phyloP scores from a whole-genome alignment of 2,797 vertebrate species.

The Micrastur ruficollis region DNA sequence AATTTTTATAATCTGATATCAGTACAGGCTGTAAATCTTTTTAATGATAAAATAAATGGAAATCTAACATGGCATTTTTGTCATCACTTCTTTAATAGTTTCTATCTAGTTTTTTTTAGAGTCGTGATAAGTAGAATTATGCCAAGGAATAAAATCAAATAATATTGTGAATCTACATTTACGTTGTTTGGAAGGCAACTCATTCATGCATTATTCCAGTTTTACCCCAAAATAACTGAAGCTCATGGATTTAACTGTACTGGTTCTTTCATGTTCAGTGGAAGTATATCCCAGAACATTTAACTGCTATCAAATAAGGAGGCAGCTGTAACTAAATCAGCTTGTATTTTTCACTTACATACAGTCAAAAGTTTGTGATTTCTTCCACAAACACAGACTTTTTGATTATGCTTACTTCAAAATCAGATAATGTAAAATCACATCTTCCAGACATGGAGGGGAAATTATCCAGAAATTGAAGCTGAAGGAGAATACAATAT shows the following conservation, averaged over 20 bases:
- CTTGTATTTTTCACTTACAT: not conserved
- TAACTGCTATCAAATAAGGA: not conserved
- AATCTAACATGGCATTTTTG: conserved; percentile 53
- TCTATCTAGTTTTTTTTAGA: conserved; percentile 42
- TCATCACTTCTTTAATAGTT: conserved; percentile 58
- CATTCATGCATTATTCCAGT: not conserved
- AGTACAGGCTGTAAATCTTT: conserved; percentile 55
- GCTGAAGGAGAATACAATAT: not conserved
- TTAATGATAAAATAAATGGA: conserved; percentile 56
- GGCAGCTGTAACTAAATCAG: not conserved
- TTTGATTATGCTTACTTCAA: not conserved
- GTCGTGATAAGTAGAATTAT: conserved; percentile 27
- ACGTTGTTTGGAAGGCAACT: not conserved
- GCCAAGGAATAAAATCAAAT: conserved; percentile 30
- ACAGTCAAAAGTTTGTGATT: not conserved
- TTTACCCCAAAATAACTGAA: not conserved
- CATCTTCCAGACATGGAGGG: not conserved
- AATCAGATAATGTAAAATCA: not conserved
- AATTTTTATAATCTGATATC: conserved; percentile 64
- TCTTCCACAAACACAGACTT: not conserved
- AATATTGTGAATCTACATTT: not conserved
- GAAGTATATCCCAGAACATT: not conserved
- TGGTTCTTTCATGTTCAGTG: not conserved
- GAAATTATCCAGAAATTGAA: not conserved
- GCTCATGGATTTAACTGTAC: not conserved